Base-by-base conservation (phyloP, 2,888 invertebrate species). In the Drosophila paranaensis region DNA sequence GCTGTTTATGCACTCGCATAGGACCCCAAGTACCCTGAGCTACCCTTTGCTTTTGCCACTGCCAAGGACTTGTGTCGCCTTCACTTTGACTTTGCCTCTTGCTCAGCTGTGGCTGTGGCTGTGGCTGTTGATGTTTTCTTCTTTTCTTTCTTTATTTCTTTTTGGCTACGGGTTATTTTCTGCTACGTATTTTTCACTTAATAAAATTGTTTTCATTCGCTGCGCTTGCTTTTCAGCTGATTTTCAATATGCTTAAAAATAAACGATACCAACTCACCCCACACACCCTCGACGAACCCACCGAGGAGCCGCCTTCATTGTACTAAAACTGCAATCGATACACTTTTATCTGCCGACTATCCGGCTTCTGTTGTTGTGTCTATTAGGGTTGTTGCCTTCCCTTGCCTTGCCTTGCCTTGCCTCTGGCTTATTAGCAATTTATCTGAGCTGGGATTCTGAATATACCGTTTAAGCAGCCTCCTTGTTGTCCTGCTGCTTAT, bases 181-280 rank as follows among this genome's bases (percentile, higher is more conserved):
- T 75, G 73, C 74, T 74, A 77, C 73, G 76, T 77, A 81, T 83
- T 87, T 79, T 88, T 79, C 81, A 84, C 81, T 86, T 89, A 88
- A 89, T 86, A 88, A 86, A 86, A 86, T 89, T 88, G 88, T 86
- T 88, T 89, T 86, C 86, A 80, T 77, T 79, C 76, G 81, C 66
- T 74, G 62, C 67, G 80, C 77, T 83, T 77, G 81, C 76, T 71
- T 71, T 74, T 80, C 80, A 82, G 77, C 78, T 68, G 72, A 57
- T 84, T 82, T 88, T 83, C 83, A 90, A 90, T 90, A 86, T 86
- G 88, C 77, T 88, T 88, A 90, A 81, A 88, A 90, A 90, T 88
- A 88, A 88, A 86, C 74, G 74, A 74, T 72, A 64, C 64, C 53
- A 33, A 2, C 60, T 64, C 70, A 20, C 43, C 39, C 25, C 33